A percentile compares a stretch with the other conserved stretches of the same genome.
These are phyloP conservation scores for Zosterops lateralis DNA, from an alignment of 2,113 vertebrate genomes.

Conservation along the genomic window DNA sequence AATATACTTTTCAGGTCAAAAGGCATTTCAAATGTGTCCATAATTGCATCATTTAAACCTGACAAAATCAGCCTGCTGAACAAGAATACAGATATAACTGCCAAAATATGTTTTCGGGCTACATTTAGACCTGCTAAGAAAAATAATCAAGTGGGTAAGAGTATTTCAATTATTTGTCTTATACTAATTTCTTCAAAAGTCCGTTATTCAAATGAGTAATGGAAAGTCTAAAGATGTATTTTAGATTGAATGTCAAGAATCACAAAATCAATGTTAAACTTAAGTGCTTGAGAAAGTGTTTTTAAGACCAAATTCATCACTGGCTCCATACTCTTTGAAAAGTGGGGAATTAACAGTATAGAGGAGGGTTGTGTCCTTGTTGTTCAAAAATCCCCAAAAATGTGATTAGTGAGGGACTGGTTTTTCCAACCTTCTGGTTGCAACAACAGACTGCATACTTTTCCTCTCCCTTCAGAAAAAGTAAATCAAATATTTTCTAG, in stretches of 20 bases:
- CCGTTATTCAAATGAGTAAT: background rate
- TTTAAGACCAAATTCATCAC: background rate
- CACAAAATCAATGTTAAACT: background rate
- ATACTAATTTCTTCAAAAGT: background rate
- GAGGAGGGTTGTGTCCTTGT: background rate
- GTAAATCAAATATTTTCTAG: background rate
- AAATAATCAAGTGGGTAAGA: conserved; percentile 81
- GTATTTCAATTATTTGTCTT: background rate
- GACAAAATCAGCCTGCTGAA: conserved; percentile 84
- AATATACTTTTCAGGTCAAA: conserved; percentile 82
- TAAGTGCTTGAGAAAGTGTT: background rate
- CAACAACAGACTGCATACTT: background rate
- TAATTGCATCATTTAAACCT: conserved; percentile 79
- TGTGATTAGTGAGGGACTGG: background rate
- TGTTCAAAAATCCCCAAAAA: background rate
- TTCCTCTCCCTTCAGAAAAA: background rate
- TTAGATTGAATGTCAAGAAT: background rate
- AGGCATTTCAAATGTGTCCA: conserved; percentile 80
- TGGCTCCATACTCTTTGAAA: background rate
- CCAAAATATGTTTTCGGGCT: conserved; percentile 82
- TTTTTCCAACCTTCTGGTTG: background rate
- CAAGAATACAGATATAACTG: conserved; percentile 79
- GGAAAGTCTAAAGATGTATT: background rate
- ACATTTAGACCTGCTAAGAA: conserved; percentile 80
- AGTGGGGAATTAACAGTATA: background rate